Evolutionary conservation across 2,888 invertebrate species (phyloP).

Genomic region (Rhamphomyia laevipes): DNA sequence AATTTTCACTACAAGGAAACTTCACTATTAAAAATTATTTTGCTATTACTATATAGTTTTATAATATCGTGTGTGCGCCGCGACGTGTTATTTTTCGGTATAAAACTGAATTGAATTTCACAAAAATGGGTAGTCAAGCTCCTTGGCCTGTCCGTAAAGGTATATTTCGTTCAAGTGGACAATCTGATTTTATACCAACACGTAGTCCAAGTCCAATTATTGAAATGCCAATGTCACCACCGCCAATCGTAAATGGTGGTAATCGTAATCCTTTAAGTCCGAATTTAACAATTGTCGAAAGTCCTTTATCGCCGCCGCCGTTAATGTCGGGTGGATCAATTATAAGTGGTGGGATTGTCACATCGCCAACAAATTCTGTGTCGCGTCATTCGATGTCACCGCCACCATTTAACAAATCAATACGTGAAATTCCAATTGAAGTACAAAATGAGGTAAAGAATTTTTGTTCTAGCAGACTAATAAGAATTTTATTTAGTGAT

Average conservation of each 20-base stretch:
- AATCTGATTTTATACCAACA: slow-evolving; percentile 35
- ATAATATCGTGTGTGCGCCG: too few relatives aligned
- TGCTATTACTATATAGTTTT: too few relatives aligned
- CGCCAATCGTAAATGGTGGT: slow-evolving; percentile 17
- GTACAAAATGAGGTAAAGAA: slow-evolving; percentile 32
- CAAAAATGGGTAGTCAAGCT: slow-evolving; percentile 43
- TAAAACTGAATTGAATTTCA: not conserved
- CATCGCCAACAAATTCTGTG: too few relatives aligned
- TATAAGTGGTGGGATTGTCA: too few relatives aligned
- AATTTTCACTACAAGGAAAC: too few relatives aligned
- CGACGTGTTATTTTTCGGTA: too few relatives aligned
- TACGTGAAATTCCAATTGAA: slow-evolving; percentile 37
- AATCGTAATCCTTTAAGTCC: slow-evolving; percentile 19
- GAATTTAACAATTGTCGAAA: slow-evolving; percentile 21
- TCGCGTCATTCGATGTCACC: slow-evolving; percentile 14
- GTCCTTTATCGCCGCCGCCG: slow-evolving; percentile 23
- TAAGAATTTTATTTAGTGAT: too few relatives aligned
- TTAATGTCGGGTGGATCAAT: slow-evolving; percentile 21
- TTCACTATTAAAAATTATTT: too few relatives aligned
- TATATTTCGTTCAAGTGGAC: slow-evolving; percentile 39
- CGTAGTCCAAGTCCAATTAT: slow-evolving; percentile 37
- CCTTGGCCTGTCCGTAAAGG: slow-evolving; percentile 65
- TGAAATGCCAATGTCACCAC: slow-evolving; percentile 37
- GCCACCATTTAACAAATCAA: slow-evolving; percentile 18
- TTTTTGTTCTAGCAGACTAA: not conserved